These are phyloP conservation scores for Dipus sagitta DNA, from an alignment of 2,797 vertebrate species.

Conservation along the genomic window DNA sequence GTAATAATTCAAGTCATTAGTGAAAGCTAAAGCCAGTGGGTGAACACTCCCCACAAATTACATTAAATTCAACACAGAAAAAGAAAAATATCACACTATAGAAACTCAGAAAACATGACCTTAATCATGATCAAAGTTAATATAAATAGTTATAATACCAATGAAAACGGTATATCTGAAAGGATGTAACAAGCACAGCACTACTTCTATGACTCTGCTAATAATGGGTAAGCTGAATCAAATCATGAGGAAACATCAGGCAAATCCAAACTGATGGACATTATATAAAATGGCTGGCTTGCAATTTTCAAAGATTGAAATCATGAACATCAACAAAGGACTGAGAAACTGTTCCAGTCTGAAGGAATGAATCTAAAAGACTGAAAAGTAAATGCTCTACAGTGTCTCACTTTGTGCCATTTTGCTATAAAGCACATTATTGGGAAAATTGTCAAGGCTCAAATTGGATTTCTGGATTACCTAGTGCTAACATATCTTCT, in stretches of 20 bases:
- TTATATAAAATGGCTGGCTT: conserved; percentile 30
- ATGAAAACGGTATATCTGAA: background rate
- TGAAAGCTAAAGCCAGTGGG: background rate
- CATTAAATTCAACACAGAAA: background rate
- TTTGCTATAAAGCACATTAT: background rate
- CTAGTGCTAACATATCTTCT: background rate
- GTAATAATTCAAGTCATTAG: conserved; percentile 32
- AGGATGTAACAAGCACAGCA: background rate
- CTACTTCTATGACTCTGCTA: background rate
- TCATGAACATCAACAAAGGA: conserved; percentile 19
- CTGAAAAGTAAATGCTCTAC: background rate
- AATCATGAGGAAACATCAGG: background rate
- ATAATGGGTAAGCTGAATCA: background rate
- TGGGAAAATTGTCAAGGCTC: background rate
- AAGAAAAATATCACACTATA: background rate
- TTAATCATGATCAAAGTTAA: background rate
- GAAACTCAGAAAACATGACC: background rate
- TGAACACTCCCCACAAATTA: background rate
- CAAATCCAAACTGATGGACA: background rate
- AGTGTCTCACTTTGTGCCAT: background rate
- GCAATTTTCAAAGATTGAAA: conserved; percentile 33
- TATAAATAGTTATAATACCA: background rate
- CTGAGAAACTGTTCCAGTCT: background rate
- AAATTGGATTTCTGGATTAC: background rate
- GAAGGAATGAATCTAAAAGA: background rate